Conservation (phyloP, 2,113 vertebrate genomes). For the Engystomops pustulosus region DNA sequence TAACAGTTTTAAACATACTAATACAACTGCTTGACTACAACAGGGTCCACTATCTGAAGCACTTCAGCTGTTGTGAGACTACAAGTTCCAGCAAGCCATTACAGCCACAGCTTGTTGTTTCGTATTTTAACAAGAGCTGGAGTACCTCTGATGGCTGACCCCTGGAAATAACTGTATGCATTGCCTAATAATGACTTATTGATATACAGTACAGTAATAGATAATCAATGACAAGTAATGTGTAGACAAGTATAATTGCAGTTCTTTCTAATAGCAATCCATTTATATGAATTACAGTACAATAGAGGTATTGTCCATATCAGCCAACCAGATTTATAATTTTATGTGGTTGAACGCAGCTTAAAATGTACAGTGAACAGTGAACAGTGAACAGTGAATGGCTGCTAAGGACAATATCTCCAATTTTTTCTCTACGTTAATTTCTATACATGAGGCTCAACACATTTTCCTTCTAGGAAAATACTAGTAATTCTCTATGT, state of each 20-base stretch:
- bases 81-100: too few species aligned
- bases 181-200: background rate
- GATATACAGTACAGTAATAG: constrained; percentile 23
- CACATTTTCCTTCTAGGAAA: constrained; percentile 12
- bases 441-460: background rate
- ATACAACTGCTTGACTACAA: background rate
- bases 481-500: background rate
- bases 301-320: background rate
- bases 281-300: background rate
- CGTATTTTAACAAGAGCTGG: too few species aligned
- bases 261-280: background rate
- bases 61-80: too few species aligned
- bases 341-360: background rate
- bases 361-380: background rate
- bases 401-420: too few species aligned
- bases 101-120: too few species aligned
- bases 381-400: too few species aligned
- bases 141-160: too few species aligned
- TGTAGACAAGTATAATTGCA: background rate
- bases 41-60: too few species aligned
- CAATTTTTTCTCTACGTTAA: background rate
- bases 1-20: background rate
- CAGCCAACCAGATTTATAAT: background rate
- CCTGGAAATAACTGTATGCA: background rate
- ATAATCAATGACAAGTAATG: background rate